A percentile compares a stretch with the other conserved stretches of the same genome.
Conservation (phyloP, 2,888 invertebrate species). For the Callimorpha dominula region DNA sequence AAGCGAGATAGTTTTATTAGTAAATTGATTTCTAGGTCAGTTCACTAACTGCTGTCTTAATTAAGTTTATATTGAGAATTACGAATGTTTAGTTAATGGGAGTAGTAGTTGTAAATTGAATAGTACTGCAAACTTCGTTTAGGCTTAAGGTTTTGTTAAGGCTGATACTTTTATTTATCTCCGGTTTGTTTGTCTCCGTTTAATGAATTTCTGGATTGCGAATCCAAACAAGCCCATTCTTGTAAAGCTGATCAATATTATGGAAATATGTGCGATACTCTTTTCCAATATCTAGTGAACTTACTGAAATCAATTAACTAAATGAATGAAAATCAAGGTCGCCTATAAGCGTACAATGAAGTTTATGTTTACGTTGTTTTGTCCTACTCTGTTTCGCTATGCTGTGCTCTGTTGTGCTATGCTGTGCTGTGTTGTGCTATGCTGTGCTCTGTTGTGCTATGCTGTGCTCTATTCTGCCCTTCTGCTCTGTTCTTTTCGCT, state of each 20-base stretch:
- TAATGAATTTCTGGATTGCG: not conserved
- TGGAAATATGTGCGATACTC: not conserved
- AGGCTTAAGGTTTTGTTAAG: too few relatives aligned
- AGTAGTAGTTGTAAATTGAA: not conserved
- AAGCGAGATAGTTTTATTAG: not conserved
- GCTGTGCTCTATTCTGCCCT: too few relatives aligned
- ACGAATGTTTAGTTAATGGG: not conserved
- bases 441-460: too few relatives aligned
- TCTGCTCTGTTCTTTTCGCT: too few relatives aligned
- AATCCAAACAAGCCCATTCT: not conserved
- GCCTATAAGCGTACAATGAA: too few relatives aligned
- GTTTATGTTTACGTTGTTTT: too few relatives aligned
- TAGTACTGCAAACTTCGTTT: not conserved
- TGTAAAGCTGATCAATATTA: not conserved
- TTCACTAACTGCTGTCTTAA: not conserved
- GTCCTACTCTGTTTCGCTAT: too few relatives aligned
- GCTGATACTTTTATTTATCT: too few relatives aligned
- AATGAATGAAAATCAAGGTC: not conserved
- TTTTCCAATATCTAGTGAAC: not conserved
- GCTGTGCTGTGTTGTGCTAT: too few relatives aligned
- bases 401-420: too few relatives aligned
- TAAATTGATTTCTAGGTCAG: not conserved
- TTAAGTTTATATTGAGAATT: not conserved
- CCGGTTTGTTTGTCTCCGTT: not conserved
- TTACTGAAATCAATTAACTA: not conserved